Evolutionary conservation across 2,888 invertebrate genomes (phyloP), one percentile per base, ranked within the genome.

Genomic region (Drosophila sordidula): DNA sequence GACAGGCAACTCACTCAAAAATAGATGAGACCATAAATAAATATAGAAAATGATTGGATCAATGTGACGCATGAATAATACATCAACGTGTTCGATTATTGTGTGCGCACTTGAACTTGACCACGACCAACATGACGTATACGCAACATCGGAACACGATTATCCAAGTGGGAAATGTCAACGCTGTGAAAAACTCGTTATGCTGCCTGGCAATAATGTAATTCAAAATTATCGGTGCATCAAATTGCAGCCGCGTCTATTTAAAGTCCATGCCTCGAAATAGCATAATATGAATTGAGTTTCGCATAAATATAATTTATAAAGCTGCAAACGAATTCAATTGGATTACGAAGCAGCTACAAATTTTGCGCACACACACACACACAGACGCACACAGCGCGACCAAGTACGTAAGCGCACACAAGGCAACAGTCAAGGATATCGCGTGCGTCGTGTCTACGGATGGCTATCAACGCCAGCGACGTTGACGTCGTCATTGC

Each of bases 351-450:
- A 42, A 54, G 49, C 63, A 64, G 58, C 56, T 57, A 71, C 39
- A 65, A 49, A 61, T 57, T 47, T 62, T 59, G 22, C 16, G 26
- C 16, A 54, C 45, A 55, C 36, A 32, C 41, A 51, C 50, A 45
- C 18, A 49, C 16, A 54, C 45, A 55, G 32, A 32, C 41, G 49
- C 50, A 45, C 18, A 49, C 22, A 25, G 8, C 26, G 1, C 44
- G 55, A 42, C 41, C 70, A 66, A 72, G 45, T 73, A 74, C 76
- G 79, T 79, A 79, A 79, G 79, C 74, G 79, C 59, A 69, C 56
- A 70, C 76, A 80, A 80, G 78, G 80, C 77, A 81, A 70, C 75
- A 71, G 76, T 81, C 81, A 82, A 82, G 83, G 82, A 82, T 82
- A 76, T 74, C 62, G 71, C 62, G 69, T 78, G 77, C 76, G 80